Evolutionary conservation across 2,113 vertebrate species (phyloP), one percentile per base, ranked within the genome.

Genomic region (Daphoenositta chrysoptera): DNA sequence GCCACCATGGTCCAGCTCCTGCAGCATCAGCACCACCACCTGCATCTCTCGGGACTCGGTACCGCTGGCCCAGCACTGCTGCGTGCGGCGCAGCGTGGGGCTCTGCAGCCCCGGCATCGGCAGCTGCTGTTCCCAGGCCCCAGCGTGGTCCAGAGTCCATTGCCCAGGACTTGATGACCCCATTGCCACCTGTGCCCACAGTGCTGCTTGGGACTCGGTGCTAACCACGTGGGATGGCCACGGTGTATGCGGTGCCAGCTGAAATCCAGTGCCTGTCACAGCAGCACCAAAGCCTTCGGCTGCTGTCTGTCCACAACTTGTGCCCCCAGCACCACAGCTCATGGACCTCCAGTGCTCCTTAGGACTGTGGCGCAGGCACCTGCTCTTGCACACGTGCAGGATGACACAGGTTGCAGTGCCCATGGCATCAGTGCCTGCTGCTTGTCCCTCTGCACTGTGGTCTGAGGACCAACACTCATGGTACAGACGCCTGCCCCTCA

Each of bases 51-150:
- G 0, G 40, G 70, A 58, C 42, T 37, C 1, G 2, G 48, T 11
- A 24, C 26, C 2, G 7, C 22, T 0, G 4, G 75, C 21, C 13
- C 27, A 30, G 91, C 71, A 51, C 42, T 0, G 0, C 20, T 4
- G 23, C 20, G 42, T 37, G 65, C 0, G 0, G 58, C 0, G 0
- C 48, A 51, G 65, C 0, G 0, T 14, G 37, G 53, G 48, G 24
- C 40, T 77, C 57, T 3, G 2, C 37, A 13, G 12, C 33, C 28
- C 16, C 1, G 1, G 30, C 50, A 40, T 3, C 1, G 1, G 31
- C 31, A 20, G 33, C 33, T 9, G 20, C 5, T 2, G 5, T 8
- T 45, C 51, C n/a, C 47, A 13, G 2, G 16, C 31, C 86, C 63
- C 63, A 57, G 85, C 0, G 0, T 3, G 28, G 16, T 63, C 58